A percentile compares a stretch with the other conserved stretches of the same genome.
Conservation (phyloP, 2,888 invertebrate genomes). For the Drosophila heteroneura region DNA sequence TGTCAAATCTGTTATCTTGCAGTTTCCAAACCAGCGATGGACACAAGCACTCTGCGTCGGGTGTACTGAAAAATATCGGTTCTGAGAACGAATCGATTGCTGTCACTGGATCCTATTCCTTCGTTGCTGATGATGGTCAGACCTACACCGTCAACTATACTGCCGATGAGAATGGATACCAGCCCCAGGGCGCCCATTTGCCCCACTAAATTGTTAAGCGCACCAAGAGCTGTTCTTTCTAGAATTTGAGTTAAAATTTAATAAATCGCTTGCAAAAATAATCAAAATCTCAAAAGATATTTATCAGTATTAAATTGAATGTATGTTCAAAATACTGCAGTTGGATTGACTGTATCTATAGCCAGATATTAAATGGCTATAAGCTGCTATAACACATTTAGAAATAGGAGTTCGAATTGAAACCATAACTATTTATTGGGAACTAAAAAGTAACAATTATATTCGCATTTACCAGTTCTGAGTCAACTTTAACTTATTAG, state of each 20-base stretch:
- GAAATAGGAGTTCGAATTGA: not conserved
- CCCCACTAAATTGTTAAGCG: conserved; percentile 56
- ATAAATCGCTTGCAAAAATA: conserved; percentile 66
- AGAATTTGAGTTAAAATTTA: conserved; percentile 54
- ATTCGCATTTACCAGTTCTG: not conserved
- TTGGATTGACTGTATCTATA: not conserved
- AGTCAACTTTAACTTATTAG: conserved; percentile 45
- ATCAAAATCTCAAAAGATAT: not conserved
- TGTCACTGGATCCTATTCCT: conserved; percentile 86
- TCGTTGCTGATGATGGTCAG: conserved; percentile 87
- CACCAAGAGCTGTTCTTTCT: conserved; percentile 74
- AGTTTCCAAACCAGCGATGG: conserved; percentile 86
- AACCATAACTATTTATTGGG: not conserved
- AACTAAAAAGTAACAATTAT: not conserved
- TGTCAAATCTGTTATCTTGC: not conserved
- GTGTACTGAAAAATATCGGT: conserved; percentile 86
- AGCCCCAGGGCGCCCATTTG: conserved; percentile 85
- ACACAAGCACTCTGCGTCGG: conserved; percentile 86
- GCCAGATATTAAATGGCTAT: not conserved
- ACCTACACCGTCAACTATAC: conserved; percentile 87
- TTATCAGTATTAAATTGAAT: not conserved
- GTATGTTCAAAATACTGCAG: not conserved
- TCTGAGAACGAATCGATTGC: conserved; percentile 86
- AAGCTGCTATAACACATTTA: not conserved
- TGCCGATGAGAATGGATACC: conserved; percentile 85